Evolutionary conservation across 2,888 invertebrate species (phyloP), one percentile per base, ranked within the genome.

Genomic region (Operophtera brumata): DNA sequence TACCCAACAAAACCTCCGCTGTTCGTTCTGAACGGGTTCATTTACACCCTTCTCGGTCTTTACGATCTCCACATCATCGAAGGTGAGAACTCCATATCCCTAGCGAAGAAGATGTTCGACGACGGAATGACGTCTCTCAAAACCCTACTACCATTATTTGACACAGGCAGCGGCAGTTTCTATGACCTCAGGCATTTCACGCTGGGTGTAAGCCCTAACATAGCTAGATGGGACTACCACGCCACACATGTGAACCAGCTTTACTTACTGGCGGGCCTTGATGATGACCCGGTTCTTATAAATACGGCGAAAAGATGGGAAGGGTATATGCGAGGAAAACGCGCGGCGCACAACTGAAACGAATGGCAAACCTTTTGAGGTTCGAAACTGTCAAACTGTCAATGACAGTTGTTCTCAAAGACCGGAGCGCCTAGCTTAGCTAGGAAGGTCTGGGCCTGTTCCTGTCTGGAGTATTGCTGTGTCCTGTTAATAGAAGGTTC

Each of bases 151-250:
- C 94, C 96, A 0, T 91, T 99, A 5, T 99, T 94, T 77, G 99
- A 99, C 84, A 98, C 97, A 10, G 98, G 99, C 14, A 96, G 96
- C 51, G 98, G 98, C 2, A 97, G 98, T 14, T 94, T 97, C 61
- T 99, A 99, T 79, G 99, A 99, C 90, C 91, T 99, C 47, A 91
- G 99, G 10, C 99, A 99, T 82, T 94, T 98, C 74, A 96, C 96
- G 0, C 85, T 97, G 32, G 95, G 96, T 13, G 94, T 95, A 12
- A 95, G 96, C 25, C 97, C 97, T 0, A 99, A 99, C 83, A 91
- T 99, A 59, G 99, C 99, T 0, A 91, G 99, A 52, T 99, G 99
- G 98, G 99, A 99, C 80, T 99, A 99, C 82, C 99, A 99, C 86
- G 96, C 98, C 0, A 98, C 99, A 0, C 99, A 99, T 80, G 95